Conservation (phyloP, 2,113 vertebrate species). For the Elephas maximus region DNA sequence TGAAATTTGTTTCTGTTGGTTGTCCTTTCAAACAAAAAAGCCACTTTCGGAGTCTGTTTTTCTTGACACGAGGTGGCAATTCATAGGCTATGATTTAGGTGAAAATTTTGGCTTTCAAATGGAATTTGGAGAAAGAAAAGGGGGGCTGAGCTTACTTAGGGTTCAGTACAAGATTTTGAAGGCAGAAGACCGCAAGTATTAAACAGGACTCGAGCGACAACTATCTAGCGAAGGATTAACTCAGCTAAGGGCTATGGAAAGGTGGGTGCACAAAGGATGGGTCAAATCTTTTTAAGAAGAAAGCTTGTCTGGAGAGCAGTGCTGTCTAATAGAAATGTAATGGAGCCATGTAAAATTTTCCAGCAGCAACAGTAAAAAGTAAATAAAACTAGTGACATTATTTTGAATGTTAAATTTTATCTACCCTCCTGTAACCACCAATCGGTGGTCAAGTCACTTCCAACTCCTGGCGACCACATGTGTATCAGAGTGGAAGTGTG, state of each 20-base stretch:
- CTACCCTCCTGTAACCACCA: not conserved
- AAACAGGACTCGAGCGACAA: not conserved
- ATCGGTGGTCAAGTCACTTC: too few species aligned
- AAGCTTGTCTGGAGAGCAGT: not conserved
- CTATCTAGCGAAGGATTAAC: too few species aligned
- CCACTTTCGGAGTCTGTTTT: not conserved
- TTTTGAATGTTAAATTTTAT: not conserved
- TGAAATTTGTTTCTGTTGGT: rapidly evolving
- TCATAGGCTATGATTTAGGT: not conserved
- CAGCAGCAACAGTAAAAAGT: too few species aligned
- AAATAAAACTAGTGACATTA: too few species aligned
- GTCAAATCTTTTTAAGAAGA: too few species aligned
- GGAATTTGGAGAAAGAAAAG: not conserved
- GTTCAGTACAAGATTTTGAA: not conserved
- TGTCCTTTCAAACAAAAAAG: not conserved
- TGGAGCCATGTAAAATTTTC: rapidly evolving
- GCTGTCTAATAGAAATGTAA: rapidly evolving
- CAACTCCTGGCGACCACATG: too few species aligned
- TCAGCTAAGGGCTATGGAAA: not conserved
- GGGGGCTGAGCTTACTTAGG: not conserved
- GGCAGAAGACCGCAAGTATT: not conserved
- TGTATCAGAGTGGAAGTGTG: too few species aligned
- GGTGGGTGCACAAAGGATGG: not conserved
- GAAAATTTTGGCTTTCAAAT: rapidly evolving
- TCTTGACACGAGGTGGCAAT: not conserved